A percentile compares a stretch with the other conserved stretches of the same genome.
Evolutionary conservation across 2,888 invertebrate genomes (phyloP).

Genomic region (Isoperla grammatica): DNA sequence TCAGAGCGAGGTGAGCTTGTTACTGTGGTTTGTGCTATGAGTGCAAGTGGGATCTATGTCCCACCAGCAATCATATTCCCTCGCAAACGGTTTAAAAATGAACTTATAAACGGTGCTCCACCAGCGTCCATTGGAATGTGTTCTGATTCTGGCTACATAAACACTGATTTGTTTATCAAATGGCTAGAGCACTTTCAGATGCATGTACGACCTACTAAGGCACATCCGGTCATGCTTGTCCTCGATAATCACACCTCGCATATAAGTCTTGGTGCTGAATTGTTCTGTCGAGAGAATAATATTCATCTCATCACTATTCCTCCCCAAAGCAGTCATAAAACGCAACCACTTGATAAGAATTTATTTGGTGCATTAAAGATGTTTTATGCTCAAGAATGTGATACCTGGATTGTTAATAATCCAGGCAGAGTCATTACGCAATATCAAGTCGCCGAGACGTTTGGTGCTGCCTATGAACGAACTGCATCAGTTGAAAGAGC

Average conservation of each 20-base stretch:
- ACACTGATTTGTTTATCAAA: conserved; percentile 3
- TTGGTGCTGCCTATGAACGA: too few relatives aligned
- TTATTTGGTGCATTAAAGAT: too few relatives aligned
- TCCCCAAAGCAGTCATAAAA: background rate
- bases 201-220: background rate
- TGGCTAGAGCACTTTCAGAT: conserved; percentile 7
- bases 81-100: conserved; percentile 27
- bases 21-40: conserved; percentile 33
- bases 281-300: background rate
- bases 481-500: background rate
- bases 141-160: conserved; percentile 30
- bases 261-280: background rate
- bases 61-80: conserved; percentile 30
- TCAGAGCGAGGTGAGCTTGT: conserved; percentile 32
- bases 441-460: too few relatives aligned
- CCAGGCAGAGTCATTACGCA: too few relatives aligned
- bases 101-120: conserved; percentile 22
- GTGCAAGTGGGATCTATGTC: conserved; percentile 25
- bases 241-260: conserved; percentile 10
- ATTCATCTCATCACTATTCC: background rate
- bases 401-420: too few relatives aligned
- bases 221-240: background rate
- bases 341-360: too few relatives aligned
- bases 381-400: too few relatives aligned
- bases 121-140: conserved; percentile 23